Base-by-base conservation (phyloP, 2,888 invertebrate species). In the Argyresthia goedartella region DNA sequence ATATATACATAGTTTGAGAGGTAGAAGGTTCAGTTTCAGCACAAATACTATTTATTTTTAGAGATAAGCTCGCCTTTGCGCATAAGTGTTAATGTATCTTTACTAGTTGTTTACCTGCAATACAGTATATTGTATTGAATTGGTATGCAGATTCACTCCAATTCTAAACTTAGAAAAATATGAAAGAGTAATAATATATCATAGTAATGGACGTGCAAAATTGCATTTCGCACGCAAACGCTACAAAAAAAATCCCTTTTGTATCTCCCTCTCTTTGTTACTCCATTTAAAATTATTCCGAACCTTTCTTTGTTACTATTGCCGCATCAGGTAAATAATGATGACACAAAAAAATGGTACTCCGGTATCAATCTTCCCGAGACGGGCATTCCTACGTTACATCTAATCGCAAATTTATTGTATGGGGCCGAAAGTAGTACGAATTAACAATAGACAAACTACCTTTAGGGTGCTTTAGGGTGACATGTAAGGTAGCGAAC, bases 381-480 rank as follows among this genome's bases (percentile, higher is more conserved):
- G 25, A 25, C 25, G 76, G 13, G 53, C 70, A 67, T 75, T 76
- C 72, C 69, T 68, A 67, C 69, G 73, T 80, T 76, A 75, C 69
- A 75, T 71, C 81, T 82, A 86, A 85, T 86, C 82, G 81, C 60
- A 74, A 81, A 86, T 85, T 85, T 86, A 86, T 85, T 78, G 71
- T 76, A 64, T 62, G 62, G 77, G 86, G 85, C 84, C 69, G 59
- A 64, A 60, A 64, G 70, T 77, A 65, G 71, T 84, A 73, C 64
- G 68, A 80, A 79, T 79, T 82, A 79, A 85, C 81, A 82, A 82
- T 78, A 74, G 66, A 71, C 78, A 74, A 75, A 75, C 64, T 82
- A 78, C 81, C 81, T 78, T 80, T 10, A 10, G 8, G 16, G 41
- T 76, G 45, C 36, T 8, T 39, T 48, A 10, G 49, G 33, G 55